Evolutionary conservation across 1,140 invertebrate species (phyloP).

Genomic region (Epicauta chinensis): DNA sequence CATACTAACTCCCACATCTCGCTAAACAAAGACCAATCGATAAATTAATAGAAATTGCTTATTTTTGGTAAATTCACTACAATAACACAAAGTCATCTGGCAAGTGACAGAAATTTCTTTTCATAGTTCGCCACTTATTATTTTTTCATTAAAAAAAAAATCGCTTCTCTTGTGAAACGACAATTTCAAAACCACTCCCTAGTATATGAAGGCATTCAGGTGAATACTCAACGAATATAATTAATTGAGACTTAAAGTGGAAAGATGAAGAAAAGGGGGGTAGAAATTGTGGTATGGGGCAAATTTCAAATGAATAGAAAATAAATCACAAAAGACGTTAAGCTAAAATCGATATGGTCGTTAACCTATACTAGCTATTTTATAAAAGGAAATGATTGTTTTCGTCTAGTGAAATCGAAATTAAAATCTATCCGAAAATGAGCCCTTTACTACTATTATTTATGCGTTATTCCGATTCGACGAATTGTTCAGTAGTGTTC

Average conservation of each 20-base stretch:
- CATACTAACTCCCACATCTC: too few species aligned
- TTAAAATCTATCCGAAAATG: too few species aligned
- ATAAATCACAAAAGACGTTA: slow-evolving; percentile 19
- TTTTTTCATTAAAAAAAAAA: neutral
- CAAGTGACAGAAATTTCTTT: too few species aligned
- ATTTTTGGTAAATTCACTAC: too few species aligned
- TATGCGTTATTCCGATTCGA: slow-evolving; percentile 18
- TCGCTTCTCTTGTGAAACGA: too few species aligned
- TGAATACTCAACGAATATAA: slow-evolving; percentile 14
- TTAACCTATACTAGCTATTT: slow-evolving; percentile 18
- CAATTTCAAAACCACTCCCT: too few species aligned
- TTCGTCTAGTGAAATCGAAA: slow-evolving; percentile 15
- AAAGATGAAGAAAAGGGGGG: neutral
- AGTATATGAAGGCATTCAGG: slow-evolving; percentile 1
- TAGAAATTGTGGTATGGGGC: neutral
- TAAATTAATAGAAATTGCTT: too few species aligned
- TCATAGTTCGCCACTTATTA: too few species aligned
- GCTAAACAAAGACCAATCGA: too few species aligned
- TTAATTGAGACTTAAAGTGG: slow-evolving; percentile 15
- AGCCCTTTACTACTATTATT: slow-evolving; percentile 13
- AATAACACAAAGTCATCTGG: too few species aligned
- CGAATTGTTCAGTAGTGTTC: slow-evolving; percentile 9
- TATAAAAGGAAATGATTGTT: slow-evolving; percentile 14
- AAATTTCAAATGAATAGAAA: slow-evolving; percentile 15
- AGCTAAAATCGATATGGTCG: slow-evolving; percentile 18